Evolutionary conservation across 2,113 vertebrate genomes (phyloP), one percentile per base, ranked within the genome.

Genomic region (Dissostichus mawsoni): DNA sequence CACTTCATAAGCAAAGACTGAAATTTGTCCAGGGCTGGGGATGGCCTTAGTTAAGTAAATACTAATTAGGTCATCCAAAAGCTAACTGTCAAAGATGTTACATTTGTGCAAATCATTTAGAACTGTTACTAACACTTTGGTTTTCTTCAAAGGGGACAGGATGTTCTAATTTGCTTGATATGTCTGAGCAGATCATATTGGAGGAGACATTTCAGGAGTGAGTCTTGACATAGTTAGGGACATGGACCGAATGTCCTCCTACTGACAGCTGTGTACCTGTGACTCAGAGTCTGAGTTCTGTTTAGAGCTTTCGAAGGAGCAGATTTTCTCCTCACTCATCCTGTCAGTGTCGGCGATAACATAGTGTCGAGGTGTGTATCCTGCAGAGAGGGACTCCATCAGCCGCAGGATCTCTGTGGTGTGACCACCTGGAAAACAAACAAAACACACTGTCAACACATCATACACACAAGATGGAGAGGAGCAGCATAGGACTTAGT

Each of bases 391-490:
- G 77, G 86, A 92, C 29, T 92, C 94, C 74, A 98, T 92, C 74
- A 99, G 93, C 52, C 97, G 96, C 69, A 99, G 89, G 70, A 99
- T 95, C 93, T 99, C 98, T 45, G 97, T 94, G 25, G 98, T 99
- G 71, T 99, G 98, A 2, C 98, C 98, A 16, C 98, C 98, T 99
- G 84, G 4, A 45, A 69, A 56, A 57, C 8, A 86, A 33, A 84
- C 8, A 23, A 11, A 2, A 47, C 25, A 7, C 4, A 17, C 12
- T 29, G 29, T 29, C 29, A 29, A 29, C 29, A 29, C 3, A 29
- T 29, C 3, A 29, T 29, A 29, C 29, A 29, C 29, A 29, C 29
- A 29, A 4, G 29, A 29, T 2, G 3, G 29, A 29, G 25, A 25
- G 25, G 25, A 25, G 25, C 25, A 25, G 29, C 3, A 29, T 29